These are phyloP conservation scores for Alethe castanea DNA, from an alignment of 2,113 vertebrate genomes.

Conservation along the genomic window DNA sequence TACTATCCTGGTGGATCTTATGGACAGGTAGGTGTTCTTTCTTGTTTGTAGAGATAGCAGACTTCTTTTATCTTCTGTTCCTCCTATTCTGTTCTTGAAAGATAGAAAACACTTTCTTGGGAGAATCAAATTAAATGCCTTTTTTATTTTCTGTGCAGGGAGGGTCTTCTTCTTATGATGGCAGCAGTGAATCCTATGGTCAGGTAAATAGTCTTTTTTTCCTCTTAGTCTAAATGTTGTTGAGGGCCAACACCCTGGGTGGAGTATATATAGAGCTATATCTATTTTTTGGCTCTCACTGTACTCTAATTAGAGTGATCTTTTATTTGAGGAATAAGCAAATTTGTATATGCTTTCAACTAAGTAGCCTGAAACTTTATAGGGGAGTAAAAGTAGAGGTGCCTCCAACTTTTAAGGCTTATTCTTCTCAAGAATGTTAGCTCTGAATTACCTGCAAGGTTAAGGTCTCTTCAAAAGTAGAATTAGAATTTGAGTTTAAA, in stretches of 20 bases:
- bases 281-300: background rate
- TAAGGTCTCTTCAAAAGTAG: background rate
- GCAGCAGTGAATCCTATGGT: conserved; percentile 26
- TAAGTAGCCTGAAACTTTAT: background rate
- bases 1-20: background rate
- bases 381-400: background rate
- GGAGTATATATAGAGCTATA: background rate
- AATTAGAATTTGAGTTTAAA: background rate
- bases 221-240: background rate
- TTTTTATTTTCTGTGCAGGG: background rate
- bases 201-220: background rate
- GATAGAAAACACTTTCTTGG: background rate
- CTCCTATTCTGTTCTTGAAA: background rate
- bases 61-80: background rate
- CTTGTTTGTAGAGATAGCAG: background rate
- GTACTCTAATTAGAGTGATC: fast-evolving
- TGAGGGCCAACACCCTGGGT: background rate
- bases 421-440: background rate
- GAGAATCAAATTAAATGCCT: background rate
- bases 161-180: background rate
- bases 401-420: background rate
- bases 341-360: background rate
- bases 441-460: background rate
- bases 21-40: background rate
- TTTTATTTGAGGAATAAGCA: background rate